These are phyloP conservation scores for Pogonognathellus flavescens DNA, from an alignment of 1,140 invertebrate genomes.

Conservation along the genomic window DNA sequence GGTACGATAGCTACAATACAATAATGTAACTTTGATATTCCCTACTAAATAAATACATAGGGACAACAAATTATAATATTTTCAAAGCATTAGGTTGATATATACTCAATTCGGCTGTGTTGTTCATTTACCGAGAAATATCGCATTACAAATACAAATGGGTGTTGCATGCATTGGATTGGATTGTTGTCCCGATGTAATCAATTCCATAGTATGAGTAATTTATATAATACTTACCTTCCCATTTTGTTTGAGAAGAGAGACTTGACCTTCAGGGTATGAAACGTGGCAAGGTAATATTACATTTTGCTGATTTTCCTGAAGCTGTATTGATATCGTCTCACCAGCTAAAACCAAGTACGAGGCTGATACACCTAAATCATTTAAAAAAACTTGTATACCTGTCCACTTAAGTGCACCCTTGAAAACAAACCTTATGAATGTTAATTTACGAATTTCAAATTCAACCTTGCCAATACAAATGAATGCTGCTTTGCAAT, in stretches of 20 bases:
- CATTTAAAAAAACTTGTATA: neutral
- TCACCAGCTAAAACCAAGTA: conserved; percentile 28
- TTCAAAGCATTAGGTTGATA: no score
- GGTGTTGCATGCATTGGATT: no score
- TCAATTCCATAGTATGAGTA: neutral
- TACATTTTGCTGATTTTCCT: conserved; percentile 17
- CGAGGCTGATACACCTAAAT: conserved; percentile 25
- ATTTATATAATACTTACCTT: neutral
- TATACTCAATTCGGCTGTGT: no score
- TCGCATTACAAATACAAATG: no score
- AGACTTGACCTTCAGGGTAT: conserved; percentile 28
- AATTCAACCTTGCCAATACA: conserved; percentile 49
- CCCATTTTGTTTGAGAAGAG: neutral
- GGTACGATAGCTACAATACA: no score
- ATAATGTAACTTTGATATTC: no score
- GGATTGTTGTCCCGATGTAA: no score
- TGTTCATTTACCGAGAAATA: no score
- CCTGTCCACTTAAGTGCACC: neutral
- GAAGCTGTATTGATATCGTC: neutral
- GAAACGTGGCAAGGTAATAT: conserved; percentile 39
- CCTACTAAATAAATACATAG: no score
- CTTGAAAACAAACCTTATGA: neutral
- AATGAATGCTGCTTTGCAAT: neutral
- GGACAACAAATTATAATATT: no score
- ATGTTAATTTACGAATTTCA: neutral